Percentiles rank a stretch among this genome's conserved stretches.
These are phyloP conservation scores for Gavialis gangeticus DNA, from an alignment of 2,113 vertebrate species.

Conservation along the genomic window DNA sequence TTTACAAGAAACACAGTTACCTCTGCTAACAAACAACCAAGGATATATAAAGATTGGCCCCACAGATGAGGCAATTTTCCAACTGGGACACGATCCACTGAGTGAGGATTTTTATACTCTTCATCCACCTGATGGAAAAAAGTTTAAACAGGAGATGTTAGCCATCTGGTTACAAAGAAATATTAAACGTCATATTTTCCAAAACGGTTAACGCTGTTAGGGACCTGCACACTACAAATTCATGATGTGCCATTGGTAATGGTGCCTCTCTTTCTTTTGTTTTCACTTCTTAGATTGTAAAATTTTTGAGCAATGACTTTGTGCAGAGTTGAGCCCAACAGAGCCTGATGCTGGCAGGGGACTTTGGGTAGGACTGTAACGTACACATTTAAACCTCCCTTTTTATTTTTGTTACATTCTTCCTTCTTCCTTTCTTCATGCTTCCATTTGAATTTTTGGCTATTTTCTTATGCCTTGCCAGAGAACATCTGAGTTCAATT, in stretches of 20 bases:
- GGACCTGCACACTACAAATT: background rate
- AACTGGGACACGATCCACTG: conserved; percentile 88
- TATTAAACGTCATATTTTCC: background rate
- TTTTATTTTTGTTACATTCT: background rate
- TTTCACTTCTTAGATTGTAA: background rate
- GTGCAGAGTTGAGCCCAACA: rapidly evolving
- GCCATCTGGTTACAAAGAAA: background rate
- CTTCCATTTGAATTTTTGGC: background rate
- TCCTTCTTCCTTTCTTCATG: background rate
- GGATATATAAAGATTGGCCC: conserved; percentile 96
- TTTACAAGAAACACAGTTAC: conserved; percentile 70
- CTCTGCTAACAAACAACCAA: conserved; percentile 92
- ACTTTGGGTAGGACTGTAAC: background rate
- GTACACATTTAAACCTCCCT: background rate
- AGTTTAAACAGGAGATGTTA: conserved; percentile 33
- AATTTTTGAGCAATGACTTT: background rate
- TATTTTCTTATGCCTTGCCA: background rate
- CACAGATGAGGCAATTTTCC: conserved; percentile 97
- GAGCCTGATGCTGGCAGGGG: background rate
- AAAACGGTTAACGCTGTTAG: background rate
- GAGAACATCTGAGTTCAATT: background rate
- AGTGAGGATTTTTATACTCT: conserved; percentile 92
- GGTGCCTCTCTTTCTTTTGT: rapidly evolving
- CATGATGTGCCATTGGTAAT: background rate
- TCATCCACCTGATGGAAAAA: conserved; percentile 88